Percentiles rank a stretch among this genome's conserved stretches.
Conservation (phyloP, 1,140 invertebrate species). For the Phenacoccus solenopsis region DNA sequence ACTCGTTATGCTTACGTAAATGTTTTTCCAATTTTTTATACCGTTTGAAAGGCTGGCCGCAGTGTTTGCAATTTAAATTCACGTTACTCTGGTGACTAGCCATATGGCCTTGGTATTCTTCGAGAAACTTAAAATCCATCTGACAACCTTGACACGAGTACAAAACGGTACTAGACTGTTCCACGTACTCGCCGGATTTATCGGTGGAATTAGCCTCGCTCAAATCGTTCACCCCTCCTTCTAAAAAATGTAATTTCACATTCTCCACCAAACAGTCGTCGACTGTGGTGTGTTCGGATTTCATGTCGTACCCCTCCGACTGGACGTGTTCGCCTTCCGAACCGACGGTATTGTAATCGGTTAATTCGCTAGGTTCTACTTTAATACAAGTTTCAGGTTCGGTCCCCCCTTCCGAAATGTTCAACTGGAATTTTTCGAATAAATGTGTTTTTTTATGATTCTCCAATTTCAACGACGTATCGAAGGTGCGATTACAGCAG, state of each 20-base stretch:
- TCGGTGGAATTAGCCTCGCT: background rate
- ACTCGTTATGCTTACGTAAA: slow-evolving; percentile 29
- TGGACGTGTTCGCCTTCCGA: background rate
- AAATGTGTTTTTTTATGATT: background rate
- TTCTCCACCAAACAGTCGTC: background rate
- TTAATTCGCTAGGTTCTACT: background rate
- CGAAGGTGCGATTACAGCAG: background rate
- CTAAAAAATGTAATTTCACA: background rate
- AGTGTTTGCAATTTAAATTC: slow-evolving; percentile 46
- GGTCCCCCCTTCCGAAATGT: background rate
- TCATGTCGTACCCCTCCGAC: background rate
- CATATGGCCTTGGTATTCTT: slow-evolving; percentile 39
- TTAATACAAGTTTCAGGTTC: background rate
- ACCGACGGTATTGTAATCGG: background rate
- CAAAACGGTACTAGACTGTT: no score
- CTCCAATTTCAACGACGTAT: background rate
- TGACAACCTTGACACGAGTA: background rate
- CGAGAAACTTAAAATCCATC: background rate
- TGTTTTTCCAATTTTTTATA: slow-evolving; percentile 47
- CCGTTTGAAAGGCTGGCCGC: slow-evolving; percentile 45
- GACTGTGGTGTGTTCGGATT: background rate
- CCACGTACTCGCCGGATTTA: background rate
- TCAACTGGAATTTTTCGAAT: background rate
- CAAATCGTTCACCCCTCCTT: background rate
- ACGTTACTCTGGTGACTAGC: slow-evolving; percentile 49